phyloP scores from a whole-genome alignment of 2,888 invertebrate species.

The Acleris literana region DNA sequence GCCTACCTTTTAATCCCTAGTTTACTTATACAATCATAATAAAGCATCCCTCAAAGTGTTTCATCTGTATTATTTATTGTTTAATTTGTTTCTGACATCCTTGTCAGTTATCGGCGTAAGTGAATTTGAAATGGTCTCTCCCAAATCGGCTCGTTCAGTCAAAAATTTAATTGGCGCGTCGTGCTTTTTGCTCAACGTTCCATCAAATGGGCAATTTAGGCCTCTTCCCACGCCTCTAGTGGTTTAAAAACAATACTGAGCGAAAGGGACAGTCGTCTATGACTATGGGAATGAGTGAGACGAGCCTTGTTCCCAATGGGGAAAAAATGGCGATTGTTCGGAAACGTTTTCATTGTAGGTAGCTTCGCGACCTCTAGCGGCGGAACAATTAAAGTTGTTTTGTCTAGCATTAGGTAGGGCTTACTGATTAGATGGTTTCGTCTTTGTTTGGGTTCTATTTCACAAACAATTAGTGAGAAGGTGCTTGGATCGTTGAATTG shows the following conservation, averaged over 20 bases:
- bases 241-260: constrained; percentile 49
- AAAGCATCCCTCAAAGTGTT: too few species aligned
- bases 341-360: constrained; percentile 48
- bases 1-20: too few species aligned
- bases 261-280: constrained; percentile 42
- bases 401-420: constrained; percentile 25
- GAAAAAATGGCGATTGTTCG: constrained; percentile 57
- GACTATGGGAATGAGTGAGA: constrained; percentile 46
- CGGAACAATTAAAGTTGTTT: constrained; percentile 31
- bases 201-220: constrained; percentile 47
- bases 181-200: constrained; percentile 43
- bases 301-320: constrained; percentile 51
- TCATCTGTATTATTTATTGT: too few species aligned
- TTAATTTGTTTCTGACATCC: not conserved
- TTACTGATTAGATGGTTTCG: constrained; percentile 15
- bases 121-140: constrained; percentile 7
- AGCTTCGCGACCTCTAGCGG: constrained; percentile 45
- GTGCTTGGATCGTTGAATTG: not conserved
- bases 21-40: too few species aligned
- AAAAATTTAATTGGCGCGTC: constrained; percentile 30
- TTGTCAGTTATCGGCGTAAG: not conserved
- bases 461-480: constrained; percentile 3
- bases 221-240: constrained; percentile 52
- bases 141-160: constrained; percentile 15
- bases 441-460: constrained; percentile 18